phyloP scores from a whole-genome alignment of 2,888 invertebrate species.

The Amiota mariae region DNA sequence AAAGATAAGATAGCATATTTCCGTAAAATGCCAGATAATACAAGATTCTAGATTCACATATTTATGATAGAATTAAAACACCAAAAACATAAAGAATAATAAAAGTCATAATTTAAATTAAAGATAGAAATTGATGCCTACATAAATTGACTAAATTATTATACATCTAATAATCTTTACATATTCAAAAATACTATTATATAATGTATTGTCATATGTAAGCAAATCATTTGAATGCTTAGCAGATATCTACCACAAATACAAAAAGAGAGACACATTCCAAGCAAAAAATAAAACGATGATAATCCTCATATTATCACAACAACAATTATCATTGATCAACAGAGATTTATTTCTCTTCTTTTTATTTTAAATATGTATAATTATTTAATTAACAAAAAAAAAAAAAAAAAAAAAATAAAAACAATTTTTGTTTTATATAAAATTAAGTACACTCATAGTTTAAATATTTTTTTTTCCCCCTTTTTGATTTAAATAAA shows the following conservation, averaged over 20 bases:
- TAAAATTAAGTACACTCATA: conserved; percentile 8
- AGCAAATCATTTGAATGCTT: too few species aligned
- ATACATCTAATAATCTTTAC: too few species aligned
- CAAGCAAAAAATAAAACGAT: too few species aligned
- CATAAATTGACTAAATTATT: conserved; percentile 16
- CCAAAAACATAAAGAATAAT: background rate
- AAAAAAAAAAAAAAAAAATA: conserved; percentile 4
- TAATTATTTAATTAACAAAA: background rate
- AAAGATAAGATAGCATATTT: conserved; percentile 88
- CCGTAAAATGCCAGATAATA: conserved; percentile 87
- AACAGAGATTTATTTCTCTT: too few species aligned
- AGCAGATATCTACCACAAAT: too few species aligned
- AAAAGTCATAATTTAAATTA: background rate
- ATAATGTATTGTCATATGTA: too few species aligned
- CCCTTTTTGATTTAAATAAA: background rate
- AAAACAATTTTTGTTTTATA: background rate
- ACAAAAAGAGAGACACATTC: too few species aligned
- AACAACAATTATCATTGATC: too few species aligned
- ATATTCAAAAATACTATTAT: too few species aligned
- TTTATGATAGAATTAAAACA: conserved; percentile 15
- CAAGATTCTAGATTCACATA: conserved; percentile 76
- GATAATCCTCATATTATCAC: too few species aligned
- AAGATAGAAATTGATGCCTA: background rate
- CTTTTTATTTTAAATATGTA: too few species aligned
- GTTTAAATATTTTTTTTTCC: background rate